Conservation (phyloP, 2,797 vertebrate genomes). For the Pitangus sulphuratus region DNA sequence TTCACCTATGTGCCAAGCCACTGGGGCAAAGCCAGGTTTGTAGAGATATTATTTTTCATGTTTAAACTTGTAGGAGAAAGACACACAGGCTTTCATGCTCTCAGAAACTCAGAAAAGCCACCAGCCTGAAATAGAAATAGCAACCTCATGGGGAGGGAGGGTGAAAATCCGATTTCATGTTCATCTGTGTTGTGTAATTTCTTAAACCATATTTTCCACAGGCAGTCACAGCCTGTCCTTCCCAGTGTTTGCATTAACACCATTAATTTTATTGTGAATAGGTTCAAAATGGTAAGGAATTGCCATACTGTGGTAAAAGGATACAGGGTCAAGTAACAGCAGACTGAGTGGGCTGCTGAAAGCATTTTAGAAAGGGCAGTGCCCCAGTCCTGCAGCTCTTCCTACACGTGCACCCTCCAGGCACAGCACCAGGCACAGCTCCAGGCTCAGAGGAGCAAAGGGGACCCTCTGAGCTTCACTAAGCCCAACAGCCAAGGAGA, state of each 20-base stretch:
- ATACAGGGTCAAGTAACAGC: not conserved
- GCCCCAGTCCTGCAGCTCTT: not conserved
- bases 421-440: not conserved
- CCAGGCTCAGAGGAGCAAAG: not conserved
- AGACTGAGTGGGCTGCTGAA: not conserved
- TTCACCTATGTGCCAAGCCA: not conserved
- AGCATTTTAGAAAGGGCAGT: not conserved
- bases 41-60: not conserved
- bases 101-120: not conserved
- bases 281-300: not conserved
- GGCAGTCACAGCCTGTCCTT: not conserved
- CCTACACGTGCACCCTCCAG: fast-evolving
- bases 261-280: not conserved
- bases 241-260: not conserved
- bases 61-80: not conserved
- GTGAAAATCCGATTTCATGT: not conserved
- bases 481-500: fast-evolving
- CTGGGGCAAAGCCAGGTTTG: not conserved
- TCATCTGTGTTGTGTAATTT: not conserved
- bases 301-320: not conserved
- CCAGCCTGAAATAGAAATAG: not conserved
- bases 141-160: not conserved
- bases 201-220: not conserved
- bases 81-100: not conserved
- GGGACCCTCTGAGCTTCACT: fast-evolving